A percentile compares a stretch with the other conserved stretches of the same genome.
These are phyloP conservation scores for Eudasyphora cyanicolor DNA, from an alignment of 2,888 invertebrate genomes.

Conservation along the genomic window DNA sequence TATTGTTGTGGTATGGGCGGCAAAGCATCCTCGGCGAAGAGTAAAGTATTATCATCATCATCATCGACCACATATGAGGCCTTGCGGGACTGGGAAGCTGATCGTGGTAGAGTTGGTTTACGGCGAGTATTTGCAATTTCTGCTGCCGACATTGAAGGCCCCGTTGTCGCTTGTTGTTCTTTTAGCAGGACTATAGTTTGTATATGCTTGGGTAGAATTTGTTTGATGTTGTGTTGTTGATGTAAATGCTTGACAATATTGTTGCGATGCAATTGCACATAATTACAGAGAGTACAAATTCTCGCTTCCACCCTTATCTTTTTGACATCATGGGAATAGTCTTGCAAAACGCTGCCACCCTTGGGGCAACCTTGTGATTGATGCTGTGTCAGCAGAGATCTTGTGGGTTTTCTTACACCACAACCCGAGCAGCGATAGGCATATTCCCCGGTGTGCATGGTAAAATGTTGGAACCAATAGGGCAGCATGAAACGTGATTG, in stretches of 20 bases:
- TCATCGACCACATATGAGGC: slow-evolving; percentile 42
- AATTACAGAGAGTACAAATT: slow-evolving; percentile 87
- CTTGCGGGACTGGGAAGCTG: not conserved
- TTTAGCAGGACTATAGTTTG: slow-evolving; percentile 67
- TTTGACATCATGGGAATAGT: slow-evolving; percentile 66
- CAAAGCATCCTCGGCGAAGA: slow-evolving; percentile 24
- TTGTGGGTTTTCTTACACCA: slow-evolving; percentile 68
- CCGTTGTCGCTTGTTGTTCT: slow-evolving; percentile 7
- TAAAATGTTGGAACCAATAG: slow-evolving; percentile 84
- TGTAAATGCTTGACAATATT: slow-evolving; percentile 84
- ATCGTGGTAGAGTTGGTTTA: not conserved
- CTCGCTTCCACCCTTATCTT: slow-evolving; percentile 80
- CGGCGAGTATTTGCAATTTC: slow-evolving; percentile 6
- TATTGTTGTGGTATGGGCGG: not conserved
- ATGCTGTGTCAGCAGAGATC: slow-evolving; percentile 68
- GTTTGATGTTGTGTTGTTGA: slow-evolving; percentile 68
- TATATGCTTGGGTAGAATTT: slow-evolving; percentile 67
- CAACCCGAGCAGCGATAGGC: slow-evolving; percentile 85
- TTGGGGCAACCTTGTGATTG: slow-evolving; percentile 66
- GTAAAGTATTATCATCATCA: slow-evolving; percentile 23
- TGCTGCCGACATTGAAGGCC: not conserved
- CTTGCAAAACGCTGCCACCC: slow-evolving; percentile 59
- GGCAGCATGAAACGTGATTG: slow-evolving; percentile 69
- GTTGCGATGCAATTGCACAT: slow-evolving; percentile 84
- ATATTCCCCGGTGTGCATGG: slow-evolving; percentile 90